Base-by-base conservation (phyloP, 92 coral and sea anemone genomes). In the Parazoanthus atlanticus region DNA sequence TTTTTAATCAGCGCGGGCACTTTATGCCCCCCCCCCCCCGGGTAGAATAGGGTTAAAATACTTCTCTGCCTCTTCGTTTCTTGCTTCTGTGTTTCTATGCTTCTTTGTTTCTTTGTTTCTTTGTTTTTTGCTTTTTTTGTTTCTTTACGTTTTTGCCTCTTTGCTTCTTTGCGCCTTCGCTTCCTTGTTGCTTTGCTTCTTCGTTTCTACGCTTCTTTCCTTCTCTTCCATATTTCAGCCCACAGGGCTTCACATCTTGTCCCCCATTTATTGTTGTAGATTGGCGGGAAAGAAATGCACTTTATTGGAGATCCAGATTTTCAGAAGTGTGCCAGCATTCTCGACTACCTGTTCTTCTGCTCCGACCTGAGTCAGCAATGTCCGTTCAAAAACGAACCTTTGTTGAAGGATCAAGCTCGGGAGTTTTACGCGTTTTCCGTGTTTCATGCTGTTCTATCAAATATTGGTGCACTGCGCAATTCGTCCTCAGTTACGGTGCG, bases 271-370 rank as follows among this genome's bases (percentile, higher is more conserved):
- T 43, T 28, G 15, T 77, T 40, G 25, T 40, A 77, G 81, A 77
- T 79, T 12, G 81, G 36, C 17, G 58, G 19, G 15, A 30, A 80
- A 26, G 6, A 5, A 15, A 21, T 81, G 82, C 67, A 52, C 7
- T 11, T 88, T 6, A 21, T 72, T 33, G 91, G 88, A 3, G 75
- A 47, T 28, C 80, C 91, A 6, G 49, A 82, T 43, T 54, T 79
- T 17, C 46, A 40, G 13, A 61, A 78, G 41, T 88, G 91, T 43
- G 74, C 80, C 19, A 25, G 36, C 29, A 81, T 88, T 34, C 21
- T 88, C 33, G 87, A 74, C 43, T 79, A 32, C 9, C 46, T 88
- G 91, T 38, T 88, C 23, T 88, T 81, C 54, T 88, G 90, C 26
- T 25, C 61, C 43, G 11, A 72, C 5, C 2, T 10, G 7, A 74